Evolutionary conservation across 2,113 vertebrate genomes (phyloP), one percentile per base, ranked within the genome.

Genomic region (Sitta europaea): DNA sequence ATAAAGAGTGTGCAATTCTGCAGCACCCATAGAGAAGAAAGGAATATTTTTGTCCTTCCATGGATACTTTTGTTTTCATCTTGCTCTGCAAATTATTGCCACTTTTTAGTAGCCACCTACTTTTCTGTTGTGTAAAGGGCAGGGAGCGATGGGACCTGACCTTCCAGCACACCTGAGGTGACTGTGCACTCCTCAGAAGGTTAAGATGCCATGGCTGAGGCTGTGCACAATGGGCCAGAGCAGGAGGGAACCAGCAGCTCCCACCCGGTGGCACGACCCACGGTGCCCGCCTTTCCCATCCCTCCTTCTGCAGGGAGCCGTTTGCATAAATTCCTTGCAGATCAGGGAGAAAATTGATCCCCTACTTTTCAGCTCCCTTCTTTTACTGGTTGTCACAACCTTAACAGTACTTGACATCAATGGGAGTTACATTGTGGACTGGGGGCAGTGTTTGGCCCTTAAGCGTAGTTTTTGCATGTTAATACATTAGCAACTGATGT

Each of bases 401-500:
- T 96, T 96, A 97, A 97, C 94, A 95, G 93, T 71, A 87, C 91
- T 97, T 97, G 97, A 97, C 68, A 96, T 97, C 96, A 97, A 91
- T 96, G 96, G 90, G 97, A 97, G 84, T 96, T 97, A 95, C 81
- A 55, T 95, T 96, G 95, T 97, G 84, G 88, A 91, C 4, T 96
- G 97, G 95, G 96, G 94, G 94, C 96, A 98, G 95, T 95, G 91
- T 94, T 97, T 97, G 84, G 72, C 93, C 96, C 96, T 96, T 97
- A 96, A 94, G 95, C 90, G 21, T 93, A 96, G 95, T 97, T 97
- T 98, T 97, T 87, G 70, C 95, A 93, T 98, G 87, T 97, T 97
- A 97, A 97, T 98, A 96, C 94, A 97, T 98, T 98, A 98, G 97
- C 96, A 98, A 97, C 97, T 97, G 97, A 98, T 98, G 96, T 94